Evolutionary conservation across 2,113 vertebrate genomes (phyloP), one percentile per base, ranked within the genome.

Genomic region (Seriola rivoliana): DNA sequence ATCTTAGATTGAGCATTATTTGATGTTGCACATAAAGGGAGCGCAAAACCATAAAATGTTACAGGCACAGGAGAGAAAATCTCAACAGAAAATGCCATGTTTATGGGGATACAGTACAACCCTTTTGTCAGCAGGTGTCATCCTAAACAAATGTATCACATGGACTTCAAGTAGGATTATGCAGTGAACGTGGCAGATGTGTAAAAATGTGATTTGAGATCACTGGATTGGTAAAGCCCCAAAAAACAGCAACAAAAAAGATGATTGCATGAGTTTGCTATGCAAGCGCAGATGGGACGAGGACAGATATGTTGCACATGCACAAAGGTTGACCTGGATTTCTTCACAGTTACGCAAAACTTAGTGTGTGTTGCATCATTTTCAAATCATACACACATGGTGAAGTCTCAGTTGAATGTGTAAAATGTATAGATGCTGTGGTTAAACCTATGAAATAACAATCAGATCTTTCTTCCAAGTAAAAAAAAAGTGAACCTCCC

Each of bases 131-230:
- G 90, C 87, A 95, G 92, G 66, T 80, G 93, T 80, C 93, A 44
- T 25, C 50, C 68, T 92, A 79, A 78, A 44, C 90, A 80, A 77
- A 80, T 2, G 4, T 17, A 81, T 85, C 1, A n/a, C 54, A 5
- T 0, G 32, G 5, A 48, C 58, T 10, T 38, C 70, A 70, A 68
- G 23, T 58, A 68, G 79, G 87, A 78, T 48, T 85, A 40, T 65
- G 66, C 75, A 69, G 85, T 74, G 89, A 92, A 93, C 90, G 92
- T 92, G 92, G 92, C 93, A 92, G 81, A 93, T 89, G 85, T 87
- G 78, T 82, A 86, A 68, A 88, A 73, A 88, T 85, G 32, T 76
- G 63, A 86, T 89, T 90, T 83, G 72, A 69, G 67, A 71, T 75
- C 65, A 60, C 16, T 59, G 76, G 50, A 54, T 68, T 80, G 62